Base-by-base conservation (phyloP, 2,888 invertebrate species). In the Conchocele bisecta region DNA sequence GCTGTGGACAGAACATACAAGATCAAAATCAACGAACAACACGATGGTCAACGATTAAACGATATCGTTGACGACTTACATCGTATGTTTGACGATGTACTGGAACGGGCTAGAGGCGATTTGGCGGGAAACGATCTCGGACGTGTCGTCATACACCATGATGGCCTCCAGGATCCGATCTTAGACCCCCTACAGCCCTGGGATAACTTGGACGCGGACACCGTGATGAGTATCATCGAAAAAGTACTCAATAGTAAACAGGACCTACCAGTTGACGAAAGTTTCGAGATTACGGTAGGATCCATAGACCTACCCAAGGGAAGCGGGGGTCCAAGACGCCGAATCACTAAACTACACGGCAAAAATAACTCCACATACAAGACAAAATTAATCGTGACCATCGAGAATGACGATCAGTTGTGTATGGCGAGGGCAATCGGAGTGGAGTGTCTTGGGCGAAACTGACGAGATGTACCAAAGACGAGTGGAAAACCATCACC, bases 231-330 rank as follows among this genome's bases (percentile, higher is more conserved):
- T 3, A 54, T 35, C 9, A 67, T 73, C 1, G 64, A 66, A 17
- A 72, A 70, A 29, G 75, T 79, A 15, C 53, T 79, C 0, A 69
- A 79, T 17, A 75, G 75, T 39, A 57, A 77, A 44, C 56, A 66
- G 33, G 42, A 39, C 13, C 41, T 71, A 2, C 20, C 54, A 4
- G 42, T 71, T 6, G 46, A 65, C 29, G 65, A 65, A 6, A 58
- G 58, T 57, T 33, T 29, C 61, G 33, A 63, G 13, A 46, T 72
- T 22, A 33, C 46, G 13, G 41, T 72, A 9, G 72, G 72, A 11
- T 37, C 51, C 20, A 57, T 72, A 11, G 28, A 56, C 15, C 15
- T 72, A 44, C 66, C 61, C 3, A 66, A 37, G 39, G 66, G 66
- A 7, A n/a, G n/a, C n/a, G 66, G 53, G 48, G 56, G 46, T 56